phyloP scores from a whole-genome alignment of 2,113 vertebrate genomes.

The Campylomormyrus tamandua region DNA sequence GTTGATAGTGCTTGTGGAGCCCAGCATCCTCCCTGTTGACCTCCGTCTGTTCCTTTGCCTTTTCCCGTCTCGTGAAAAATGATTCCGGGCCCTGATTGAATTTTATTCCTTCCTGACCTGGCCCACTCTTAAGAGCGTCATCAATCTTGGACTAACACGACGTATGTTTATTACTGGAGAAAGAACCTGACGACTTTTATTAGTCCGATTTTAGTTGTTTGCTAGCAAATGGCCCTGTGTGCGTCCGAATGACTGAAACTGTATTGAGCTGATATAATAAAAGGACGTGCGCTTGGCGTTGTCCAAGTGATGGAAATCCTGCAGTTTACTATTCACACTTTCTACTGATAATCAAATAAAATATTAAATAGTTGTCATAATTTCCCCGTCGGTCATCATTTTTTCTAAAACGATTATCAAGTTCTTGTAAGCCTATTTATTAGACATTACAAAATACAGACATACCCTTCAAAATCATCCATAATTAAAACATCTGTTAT shows the following conservation, averaged over 20 bases:
- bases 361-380: not conserved
- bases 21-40: constrained; percentile 57
- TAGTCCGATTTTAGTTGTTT: constrained; percentile 26
- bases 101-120: constrained; percentile 63
- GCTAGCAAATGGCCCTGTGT: not conserved
- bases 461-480: not conserved
- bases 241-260: not conserved
- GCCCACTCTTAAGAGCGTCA: constrained; percentile 56
- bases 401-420: not conserved
- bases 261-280: not conserved
- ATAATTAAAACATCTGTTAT: not conserved
- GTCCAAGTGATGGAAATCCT: not conserved
- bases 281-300: not conserved
- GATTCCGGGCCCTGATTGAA: constrained; percentile 52
- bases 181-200: constrained; percentile 57
- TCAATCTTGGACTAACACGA: constrained; percentile 66
- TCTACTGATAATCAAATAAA: not conserved
- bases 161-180: constrained; percentile 65
- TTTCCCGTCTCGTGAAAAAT: constrained; percentile 60
- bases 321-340: not conserved
- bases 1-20: constrained; percentile 36
- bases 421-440: not conserved
- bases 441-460: not conserved
- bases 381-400: not conserved
- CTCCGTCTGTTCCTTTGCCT: constrained; percentile 55